Evolutionary conservation across 2,888 invertebrate genomes (phyloP), one percentile per base, ranked within the genome.

Genomic region (Sphaeridia pumilis): DNA sequence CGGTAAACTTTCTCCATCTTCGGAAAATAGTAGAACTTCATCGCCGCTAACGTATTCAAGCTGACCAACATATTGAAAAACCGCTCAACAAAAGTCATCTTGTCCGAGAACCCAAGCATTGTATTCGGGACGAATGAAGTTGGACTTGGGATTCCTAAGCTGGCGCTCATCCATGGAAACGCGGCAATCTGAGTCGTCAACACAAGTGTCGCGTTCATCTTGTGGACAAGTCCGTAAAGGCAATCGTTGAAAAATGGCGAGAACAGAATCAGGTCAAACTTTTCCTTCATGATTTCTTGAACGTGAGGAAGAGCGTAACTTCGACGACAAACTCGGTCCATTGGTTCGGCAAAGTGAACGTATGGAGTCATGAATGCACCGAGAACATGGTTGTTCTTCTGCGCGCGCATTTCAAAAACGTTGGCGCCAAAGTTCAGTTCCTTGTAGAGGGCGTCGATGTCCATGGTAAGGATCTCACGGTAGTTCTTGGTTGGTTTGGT

Each of bases 401-500:
- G 35, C 2, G 10, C 24, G 3, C 3, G 2, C 43, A 53, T 48
- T 44, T 48, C 44, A 28, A 53, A 53, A 20, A 52, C 14, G 26
- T 51, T 45, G 1, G 44, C 44, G 34, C 14, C 34, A 17, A 42
- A 27, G 25, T 43, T 24, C 17, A n/a, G 17, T 28, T 41, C 47
- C 14, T 17, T 25, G 22, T 42, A 20, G 4, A 51, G 46, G 21
- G 36, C 51, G n/a, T 53, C 27, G 4, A 21, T 20, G 27, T 28
- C 34, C 17, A 44, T 7, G 12, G 54, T 44, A 4, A 31, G 44
- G 25, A 54, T 54, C 3, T 54, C 27, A 1, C 49, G 43, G 26
- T 49, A 14, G 25, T 54, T 54, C 25, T 28, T 53, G 3, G 12
- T n/a, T 3, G 43, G 24, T 20, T 4, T 36, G 3, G 70, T 69